Base-by-base conservation (phyloP, 2,113 vertebrate species). In the Euleptes europaea region DNA sequence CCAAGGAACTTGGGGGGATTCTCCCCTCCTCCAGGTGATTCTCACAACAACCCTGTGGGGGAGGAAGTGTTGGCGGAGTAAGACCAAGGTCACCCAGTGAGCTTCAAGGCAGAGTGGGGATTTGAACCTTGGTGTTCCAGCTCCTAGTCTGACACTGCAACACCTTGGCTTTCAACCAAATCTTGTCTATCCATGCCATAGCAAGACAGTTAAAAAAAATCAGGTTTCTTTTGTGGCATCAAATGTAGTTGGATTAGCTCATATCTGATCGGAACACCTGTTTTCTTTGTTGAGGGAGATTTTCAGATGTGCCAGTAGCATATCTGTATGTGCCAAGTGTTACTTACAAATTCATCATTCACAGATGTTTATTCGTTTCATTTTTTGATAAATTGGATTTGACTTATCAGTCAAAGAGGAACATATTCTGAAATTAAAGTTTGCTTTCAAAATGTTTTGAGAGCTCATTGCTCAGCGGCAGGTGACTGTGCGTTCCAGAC, bases 351-450 rank as follows among this genome's bases (percentile, higher is more conserved):
- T 94, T 92, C 88, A 90, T 89, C 91, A 93, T 94, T 94, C 92
- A 83, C 81, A 92, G 93, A 90, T 94, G 93, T 93, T 95, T 94
- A 93, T 94, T 92, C 21, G 85, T 94, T 94, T 94, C 89, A 87
- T 94, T 91, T 51, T 93, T 84, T 83, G 73, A 89, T 88, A 94
- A 94, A 90, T 92, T 92, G 92, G 87, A 91, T 92, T 92, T 94
- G 92, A 89, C 91, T 90, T 83, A 90, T 92, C 90, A 93, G 87
- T 86, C 90, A 92, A 93, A 92, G 86, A 90, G 89, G 95, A 94
- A 91, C 92, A 94, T 90, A 94, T 94, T 92, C 88, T 93, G 89
- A 93, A 95, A 93, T 93, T 95, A 92, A 92, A 93, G 86, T 91
- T 95, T 88, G 86, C 92, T 95, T 94, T 93, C 91, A 91, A 90